Percentiles rank a stretch among this genome's conserved stretches.
These are phyloP conservation scores for Echeneis naucrates DNA, from an alignment of 2,797 vertebrate species.

Conservation along the genomic window DNA sequence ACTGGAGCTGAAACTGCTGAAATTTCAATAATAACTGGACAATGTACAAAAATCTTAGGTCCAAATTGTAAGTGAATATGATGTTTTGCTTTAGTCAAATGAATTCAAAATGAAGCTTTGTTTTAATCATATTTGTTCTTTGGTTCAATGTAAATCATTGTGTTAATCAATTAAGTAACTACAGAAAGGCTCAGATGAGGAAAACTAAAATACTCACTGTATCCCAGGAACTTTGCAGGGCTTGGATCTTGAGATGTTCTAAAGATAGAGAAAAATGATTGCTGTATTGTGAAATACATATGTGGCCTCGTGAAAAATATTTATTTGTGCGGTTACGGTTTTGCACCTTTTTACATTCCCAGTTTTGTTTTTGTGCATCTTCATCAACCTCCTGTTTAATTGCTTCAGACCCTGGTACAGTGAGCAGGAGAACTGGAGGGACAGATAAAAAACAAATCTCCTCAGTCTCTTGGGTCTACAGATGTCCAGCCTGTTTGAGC, in stretches of 20 bases:
- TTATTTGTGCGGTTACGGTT: neutral
- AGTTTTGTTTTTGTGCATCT: slow-evolving; percentile 86
- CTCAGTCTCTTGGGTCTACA: slow-evolving; percentile 34
- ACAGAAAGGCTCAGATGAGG: slow-evolving; percentile 1
- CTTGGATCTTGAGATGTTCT: slow-evolving; percentile 90
- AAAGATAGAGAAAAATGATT: slow-evolving; percentile 32
- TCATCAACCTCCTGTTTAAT: slow-evolving; percentile 86
- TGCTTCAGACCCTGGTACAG: slow-evolving; percentile 91
- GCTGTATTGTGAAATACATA: neutral
- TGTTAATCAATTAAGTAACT: slow-evolving; percentile 5
- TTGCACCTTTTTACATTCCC: slow-evolving; percentile 93
- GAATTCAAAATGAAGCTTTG: slow-evolving; percentile 31
- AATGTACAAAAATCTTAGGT: neutral
- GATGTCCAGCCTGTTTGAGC: slow-evolving; percentile 41
- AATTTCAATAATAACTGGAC: neutral
- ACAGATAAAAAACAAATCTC: slow-evolving; percentile 18
- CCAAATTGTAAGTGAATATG: slow-evolving; percentile 3
- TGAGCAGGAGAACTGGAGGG: slow-evolving; percentile 88
- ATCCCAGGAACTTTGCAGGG: slow-evolving; percentile 95
- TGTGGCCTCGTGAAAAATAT: no score
- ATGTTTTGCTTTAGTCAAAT: slow-evolving; percentile 31
- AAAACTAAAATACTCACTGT: slow-evolving; percentile 86
- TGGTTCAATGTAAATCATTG: slow-evolving; percentile 16
- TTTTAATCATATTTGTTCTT: slow-evolving; percentile 33
- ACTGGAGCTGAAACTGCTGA: neutral